These are phyloP conservation scores for Euphydryas editha DNA, from an alignment of 2,888 invertebrate genomes.

Conservation along the genomic window DNA sequence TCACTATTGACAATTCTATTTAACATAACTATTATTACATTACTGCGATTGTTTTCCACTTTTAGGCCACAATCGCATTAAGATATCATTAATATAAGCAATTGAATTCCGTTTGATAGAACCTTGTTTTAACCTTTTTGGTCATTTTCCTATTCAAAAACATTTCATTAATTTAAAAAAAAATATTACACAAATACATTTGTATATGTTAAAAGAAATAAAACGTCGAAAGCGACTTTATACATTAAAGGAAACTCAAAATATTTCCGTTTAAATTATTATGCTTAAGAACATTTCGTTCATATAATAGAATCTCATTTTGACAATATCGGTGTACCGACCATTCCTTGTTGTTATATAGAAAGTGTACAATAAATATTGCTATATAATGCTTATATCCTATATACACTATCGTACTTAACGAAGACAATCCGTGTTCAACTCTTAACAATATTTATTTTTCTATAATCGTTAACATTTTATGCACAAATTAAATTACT, in stretches of 20 bases:
- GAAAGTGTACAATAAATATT: background rate
- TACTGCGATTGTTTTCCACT: background rate
- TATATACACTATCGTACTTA: background rate
- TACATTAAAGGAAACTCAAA: background rate
- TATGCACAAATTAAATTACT: background rate
- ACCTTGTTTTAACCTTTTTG: background rate
- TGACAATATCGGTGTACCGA: background rate
- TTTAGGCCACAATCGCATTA: slow-evolving; percentile 9
- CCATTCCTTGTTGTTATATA: background rate
- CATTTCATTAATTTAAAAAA: background rate
- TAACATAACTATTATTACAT: background rate
- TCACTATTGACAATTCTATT: slow-evolving; percentile 8
- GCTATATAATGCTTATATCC: background rate
- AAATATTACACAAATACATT: background rate
- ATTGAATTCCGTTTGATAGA: background rate
- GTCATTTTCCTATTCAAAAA: background rate
- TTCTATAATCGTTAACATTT: background rate
- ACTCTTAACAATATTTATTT: background rate
- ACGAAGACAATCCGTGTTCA: background rate
- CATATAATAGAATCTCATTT: background rate
- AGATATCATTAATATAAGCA: background rate
- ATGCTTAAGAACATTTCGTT: background rate
- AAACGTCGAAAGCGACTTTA: background rate
- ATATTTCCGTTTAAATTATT: background rate
- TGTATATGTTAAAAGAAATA: background rate